Percentiles rank a stretch among this genome's conserved stretches.
phyloP scores from a whole-genome alignment of 2,797 vertebrate species.

The Enteromius anoplus region DNA sequence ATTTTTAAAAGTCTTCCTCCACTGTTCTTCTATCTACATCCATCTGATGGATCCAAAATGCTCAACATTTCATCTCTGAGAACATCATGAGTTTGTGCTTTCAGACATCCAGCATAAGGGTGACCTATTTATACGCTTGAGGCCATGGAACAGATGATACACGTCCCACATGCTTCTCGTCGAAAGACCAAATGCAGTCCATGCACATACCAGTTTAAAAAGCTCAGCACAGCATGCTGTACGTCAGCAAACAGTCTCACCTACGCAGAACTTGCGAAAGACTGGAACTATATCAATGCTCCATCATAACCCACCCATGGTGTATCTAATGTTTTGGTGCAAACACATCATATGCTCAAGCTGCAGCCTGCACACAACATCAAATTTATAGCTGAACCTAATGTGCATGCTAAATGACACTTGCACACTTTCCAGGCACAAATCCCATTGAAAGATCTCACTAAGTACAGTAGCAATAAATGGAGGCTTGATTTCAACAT shows the following conservation, averaged over 20 bases:
- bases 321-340: slow-evolving; percentile 32
- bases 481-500: not conserved
- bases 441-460: not conserved
- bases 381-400: slow-evolving; percentile 25
- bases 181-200: slow-evolving; percentile 19
- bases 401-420: slow-evolving; percentile 40
- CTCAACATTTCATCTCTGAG: slow-evolving; percentile 3
- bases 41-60: slow-evolving; percentile 20
- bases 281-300: slow-evolving; percentile 52
- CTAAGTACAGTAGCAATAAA: not conserved
- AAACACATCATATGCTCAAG: slow-evolving; percentile 36
- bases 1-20: not conserved
- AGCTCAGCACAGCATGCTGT: slow-evolving; percentile 29
- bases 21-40: not conserved
- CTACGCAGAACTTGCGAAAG: slow-evolving; percentile 34
- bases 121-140: slow-evolving; percentile 34
- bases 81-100: slow-evolving; percentile 21
- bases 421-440: slow-evolving; percentile 21
- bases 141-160: slow-evolving; percentile 24
- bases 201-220: slow-evolving; percentile 47
- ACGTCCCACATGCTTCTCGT: slow-evolving; percentile 18
- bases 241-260: slow-evolving; percentile 43
- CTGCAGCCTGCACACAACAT: slow-evolving; percentile 27
- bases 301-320: slow-evolving; percentile 51
- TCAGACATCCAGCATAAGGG: not conserved